Evolutionary conservation across 1,140 invertebrate genomes (phyloP).

Genomic region (Drosophila pachea): DNA sequence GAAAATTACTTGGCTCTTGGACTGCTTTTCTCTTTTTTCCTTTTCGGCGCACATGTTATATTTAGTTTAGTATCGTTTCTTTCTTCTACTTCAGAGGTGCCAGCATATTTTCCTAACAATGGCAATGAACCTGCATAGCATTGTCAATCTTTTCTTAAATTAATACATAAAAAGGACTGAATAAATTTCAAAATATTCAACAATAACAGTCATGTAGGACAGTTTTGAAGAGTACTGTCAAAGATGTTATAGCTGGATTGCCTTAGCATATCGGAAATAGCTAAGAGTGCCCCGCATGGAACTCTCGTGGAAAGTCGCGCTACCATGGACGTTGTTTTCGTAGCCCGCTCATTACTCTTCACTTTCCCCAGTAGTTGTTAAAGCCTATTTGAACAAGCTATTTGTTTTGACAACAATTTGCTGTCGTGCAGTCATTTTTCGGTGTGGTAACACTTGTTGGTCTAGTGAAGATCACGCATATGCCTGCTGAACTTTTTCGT

Average conservation of each 20-base stretch:
- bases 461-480: slow-evolving; percentile 13
- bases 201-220: no score
- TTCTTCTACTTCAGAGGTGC: not conserved
- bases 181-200: no score
- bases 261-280: no score
- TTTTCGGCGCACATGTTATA: not conserved
- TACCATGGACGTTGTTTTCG: not conserved
- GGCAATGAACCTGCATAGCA: not conserved
- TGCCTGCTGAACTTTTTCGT: slow-evolving; percentile 53
- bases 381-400: slow-evolving; percentile 57
- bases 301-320: not conserved
- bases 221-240: no score
- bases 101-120: not conserved
- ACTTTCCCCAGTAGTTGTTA: slow-evolving; percentile 32
- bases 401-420: slow-evolving; percentile 57
- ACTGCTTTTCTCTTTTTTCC: no score
- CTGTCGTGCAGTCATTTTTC: slow-evolving; percentile 18
- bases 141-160: not conserved
- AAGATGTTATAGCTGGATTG: no score
- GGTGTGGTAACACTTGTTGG: slow-evolving; percentile 18
- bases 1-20: no score
- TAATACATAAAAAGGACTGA: no score
- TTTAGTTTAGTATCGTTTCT: not conserved
- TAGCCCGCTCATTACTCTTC: slow-evolving; percentile 23
- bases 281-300: not conserved